Conservation (phyloP, 2,113 vertebrate species). For the Tenebrosternarchus preto region DNA sequence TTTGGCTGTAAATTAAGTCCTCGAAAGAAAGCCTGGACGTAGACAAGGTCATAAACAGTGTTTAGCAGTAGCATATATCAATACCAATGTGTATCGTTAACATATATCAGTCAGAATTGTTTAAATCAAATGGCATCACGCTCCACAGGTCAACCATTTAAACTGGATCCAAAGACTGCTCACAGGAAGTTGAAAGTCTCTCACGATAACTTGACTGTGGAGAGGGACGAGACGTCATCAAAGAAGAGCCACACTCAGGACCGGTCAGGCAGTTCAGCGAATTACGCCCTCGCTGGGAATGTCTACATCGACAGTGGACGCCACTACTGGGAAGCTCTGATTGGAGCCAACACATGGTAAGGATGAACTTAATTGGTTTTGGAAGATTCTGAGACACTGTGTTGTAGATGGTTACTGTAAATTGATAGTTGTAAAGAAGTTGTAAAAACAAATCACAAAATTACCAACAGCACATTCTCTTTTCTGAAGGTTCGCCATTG, state of each 20-base stretch:
- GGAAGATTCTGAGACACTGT: too few species aligned
- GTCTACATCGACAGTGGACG: constrained; percentile 97
- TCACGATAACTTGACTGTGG: constrained; percentile 94
- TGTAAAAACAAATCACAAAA: too few species aligned
- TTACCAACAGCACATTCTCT: constrained; percentile 1
- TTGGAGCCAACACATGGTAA: constrained; percentile 95
- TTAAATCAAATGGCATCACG: too few species aligned
- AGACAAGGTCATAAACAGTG: too few species aligned
- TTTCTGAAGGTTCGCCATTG: constrained; percentile 88
- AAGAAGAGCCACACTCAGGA: constrained; percentile 96
- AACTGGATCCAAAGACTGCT: constrained; percentile 93
- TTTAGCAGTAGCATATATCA: too few species aligned
- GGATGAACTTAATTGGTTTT: not conserved
- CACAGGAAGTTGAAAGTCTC: constrained; percentile 93
- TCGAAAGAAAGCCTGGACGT: too few species aligned
- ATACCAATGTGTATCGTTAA: too few species aligned
- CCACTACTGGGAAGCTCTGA: constrained; percentile 97
- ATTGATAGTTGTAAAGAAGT: too few species aligned
- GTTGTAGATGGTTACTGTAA: too few species aligned
- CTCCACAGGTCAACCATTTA: constrained; percentile 90
- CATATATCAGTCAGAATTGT: too few species aligned
- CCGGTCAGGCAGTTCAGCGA: constrained; percentile 89
- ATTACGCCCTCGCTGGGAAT: constrained; percentile 90
- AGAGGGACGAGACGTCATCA: constrained; percentile 91
- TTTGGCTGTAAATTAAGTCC: too few species aligned